phyloP scores from a whole-genome alignment of 2,888 invertebrate genomes.

The Osedax fenrisi region DNA sequence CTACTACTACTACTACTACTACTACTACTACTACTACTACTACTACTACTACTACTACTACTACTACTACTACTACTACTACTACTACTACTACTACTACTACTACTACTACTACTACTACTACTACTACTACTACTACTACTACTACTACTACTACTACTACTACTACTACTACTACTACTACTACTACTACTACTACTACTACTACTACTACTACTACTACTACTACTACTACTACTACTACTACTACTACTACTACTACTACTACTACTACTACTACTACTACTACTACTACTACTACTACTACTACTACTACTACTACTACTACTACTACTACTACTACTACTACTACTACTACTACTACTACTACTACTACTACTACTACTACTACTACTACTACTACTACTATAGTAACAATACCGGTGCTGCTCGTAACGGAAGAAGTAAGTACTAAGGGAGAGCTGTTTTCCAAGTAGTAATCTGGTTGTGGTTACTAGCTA shows the following conservation, averaged over 20 bases:
- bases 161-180: conserved; percentile 27
- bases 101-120: conserved; percentile 28
- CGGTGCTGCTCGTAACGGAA: too few species aligned
- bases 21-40: conserved; percentile 17
- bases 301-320: conserved; percentile 29
- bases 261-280: conserved; percentile 15
- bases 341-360: conserved; percentile 29
- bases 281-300: conserved; percentile 30
- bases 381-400: conserved; percentile 25
- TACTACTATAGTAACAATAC: too few species aligned
- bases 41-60: background rate
- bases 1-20: conserved; percentile 28
- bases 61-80: background rate
- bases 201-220: conserved; percentile 2
- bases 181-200: conserved; percentile 27
- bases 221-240: background rate
- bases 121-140: conserved; percentile 29
- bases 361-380: conserved; percentile 29
- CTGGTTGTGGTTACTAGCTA: too few species aligned
- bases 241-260: background rate
- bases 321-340: conserved; percentile 25
- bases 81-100: background rate
- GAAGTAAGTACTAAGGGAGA: too few species aligned
- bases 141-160: conserved; percentile 28
- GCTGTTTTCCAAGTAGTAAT: too few species aligned